These are phyloP conservation scores for Nephrotoma flavescens DNA, from an alignment of 2,888 invertebrate species.

Conservation along the genomic window DNA sequence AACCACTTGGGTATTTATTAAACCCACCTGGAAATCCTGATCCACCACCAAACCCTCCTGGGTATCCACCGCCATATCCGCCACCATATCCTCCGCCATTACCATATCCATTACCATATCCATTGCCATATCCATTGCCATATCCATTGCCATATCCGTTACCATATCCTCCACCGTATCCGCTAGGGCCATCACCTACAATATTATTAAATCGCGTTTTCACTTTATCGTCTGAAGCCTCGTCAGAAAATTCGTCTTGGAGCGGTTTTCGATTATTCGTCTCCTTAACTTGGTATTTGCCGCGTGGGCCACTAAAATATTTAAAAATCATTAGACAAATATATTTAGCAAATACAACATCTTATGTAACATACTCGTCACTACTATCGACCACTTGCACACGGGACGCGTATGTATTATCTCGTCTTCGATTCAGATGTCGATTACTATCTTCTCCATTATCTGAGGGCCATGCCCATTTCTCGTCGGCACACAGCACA, in stretches of 20 bases:
- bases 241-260: background rate
- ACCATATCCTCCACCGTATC: slow-evolving; percentile 13
- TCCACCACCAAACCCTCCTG: background rate
- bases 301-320: background rate
- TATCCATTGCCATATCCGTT: slow-evolving; percentile 16
- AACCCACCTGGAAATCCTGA: background rate
- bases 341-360: background rate
- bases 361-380: background rate
- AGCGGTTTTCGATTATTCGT: background rate
- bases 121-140: slow-evolving; percentile 15
- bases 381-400: background rate
- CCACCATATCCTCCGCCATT: slow-evolving; percentile 7
- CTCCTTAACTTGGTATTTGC: background rate
- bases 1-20: background rate
- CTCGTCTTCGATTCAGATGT: background rate
- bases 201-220: background rate
- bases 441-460: background rate
- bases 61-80: slow-evolving; percentile 8
- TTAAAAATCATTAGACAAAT: background rate
- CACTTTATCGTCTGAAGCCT: slow-evolving; percentile 18
- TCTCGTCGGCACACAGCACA: background rate
- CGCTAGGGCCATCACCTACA: slow-evolving; percentile 7
- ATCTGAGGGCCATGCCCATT: background rate
- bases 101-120: slow-evolving; percentile 15
- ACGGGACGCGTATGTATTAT: background rate